Evolutionary conservation across 2,888 invertebrate genomes (phyloP).

Genomic region (Microctonus brassicae): DNA sequence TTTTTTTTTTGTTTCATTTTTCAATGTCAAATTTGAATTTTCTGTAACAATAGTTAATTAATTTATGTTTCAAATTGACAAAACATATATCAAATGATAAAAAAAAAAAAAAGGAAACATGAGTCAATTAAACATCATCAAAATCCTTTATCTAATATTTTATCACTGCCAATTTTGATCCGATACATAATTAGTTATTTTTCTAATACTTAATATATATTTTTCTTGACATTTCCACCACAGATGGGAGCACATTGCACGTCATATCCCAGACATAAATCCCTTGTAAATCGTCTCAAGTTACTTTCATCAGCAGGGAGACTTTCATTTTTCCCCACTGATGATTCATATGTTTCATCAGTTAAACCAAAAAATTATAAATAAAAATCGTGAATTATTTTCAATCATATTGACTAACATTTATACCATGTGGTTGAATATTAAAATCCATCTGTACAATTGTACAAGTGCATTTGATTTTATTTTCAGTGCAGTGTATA

Average conservation of each 20-base stretch:
- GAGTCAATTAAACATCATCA: not conserved
- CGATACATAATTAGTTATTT: not conserved
- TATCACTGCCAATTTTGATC: not conserved
- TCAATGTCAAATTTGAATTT: too few relatives aligned
- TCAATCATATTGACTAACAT: not conserved
- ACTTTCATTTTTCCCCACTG: constrained; percentile 11
- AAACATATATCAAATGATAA: too few relatives aligned
- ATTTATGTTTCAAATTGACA: too few relatives aligned
- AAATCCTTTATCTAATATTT: not conserved
- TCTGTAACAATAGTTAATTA: too few relatives aligned
- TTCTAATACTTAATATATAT: not conserved
- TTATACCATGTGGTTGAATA: constrained; percentile 38
- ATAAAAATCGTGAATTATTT: too few relatives aligned
- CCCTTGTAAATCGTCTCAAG: constrained; percentile 56
- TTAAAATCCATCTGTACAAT: constrained; percentile 54
- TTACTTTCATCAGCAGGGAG: constrained; percentile 47
- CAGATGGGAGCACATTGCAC: constrained; percentile 50
- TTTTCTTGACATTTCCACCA: constrained; percentile 38
- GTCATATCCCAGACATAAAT: constrained; percentile 56
- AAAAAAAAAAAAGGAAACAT: not conserved
- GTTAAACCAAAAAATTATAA: too few relatives aligned
- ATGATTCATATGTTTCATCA: constrained; percentile 50
- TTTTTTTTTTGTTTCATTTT: too few relatives aligned
- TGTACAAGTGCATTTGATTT: not conserved
- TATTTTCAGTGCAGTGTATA: too few relatives aligned